phyloP scores from a whole-genome alignment of 2,113 vertebrate species.

The Oriolus oriolus region DNA sequence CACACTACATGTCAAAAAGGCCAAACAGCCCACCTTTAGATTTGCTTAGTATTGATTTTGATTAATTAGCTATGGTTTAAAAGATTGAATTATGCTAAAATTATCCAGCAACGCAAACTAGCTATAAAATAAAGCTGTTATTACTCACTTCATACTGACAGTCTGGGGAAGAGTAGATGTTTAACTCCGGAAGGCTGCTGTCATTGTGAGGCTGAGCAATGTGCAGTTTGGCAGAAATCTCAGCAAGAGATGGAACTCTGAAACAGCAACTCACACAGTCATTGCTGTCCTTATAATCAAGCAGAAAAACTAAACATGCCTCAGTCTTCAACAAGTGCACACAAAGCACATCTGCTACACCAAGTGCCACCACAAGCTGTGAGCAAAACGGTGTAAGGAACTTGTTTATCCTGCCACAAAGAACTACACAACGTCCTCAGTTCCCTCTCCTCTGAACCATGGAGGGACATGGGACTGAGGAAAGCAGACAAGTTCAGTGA shows the following conservation, averaged over 20 bases:
- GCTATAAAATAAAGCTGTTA: not conserved
- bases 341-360: not conserved
- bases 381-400: not conserved
- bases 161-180: conserved; percentile 89
- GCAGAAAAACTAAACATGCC: not conserved
- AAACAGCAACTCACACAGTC: not conserved
- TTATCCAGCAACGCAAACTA: not conserved
- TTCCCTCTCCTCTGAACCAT: not conserved
- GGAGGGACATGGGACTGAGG: not conserved
- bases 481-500: not conserved
- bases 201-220: conserved; percentile 79
- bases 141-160: conserved; percentile 91
- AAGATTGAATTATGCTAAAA: not conserved
- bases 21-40: not conserved
- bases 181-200: conserved; percentile 74
- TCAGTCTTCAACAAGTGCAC: not conserved
- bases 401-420: not conserved
- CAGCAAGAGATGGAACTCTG: conserved; percentile 82
- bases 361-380: not conserved
- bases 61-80: not conserved
- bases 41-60: not conserved
- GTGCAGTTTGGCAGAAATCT: conserved; percentile 90
- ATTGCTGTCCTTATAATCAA: not conserved
- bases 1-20: not conserved
- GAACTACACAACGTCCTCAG: fast-evolving